Conservation (phyloP, 2,113 vertebrate genomes). For the Urocolius indicus region DNA sequence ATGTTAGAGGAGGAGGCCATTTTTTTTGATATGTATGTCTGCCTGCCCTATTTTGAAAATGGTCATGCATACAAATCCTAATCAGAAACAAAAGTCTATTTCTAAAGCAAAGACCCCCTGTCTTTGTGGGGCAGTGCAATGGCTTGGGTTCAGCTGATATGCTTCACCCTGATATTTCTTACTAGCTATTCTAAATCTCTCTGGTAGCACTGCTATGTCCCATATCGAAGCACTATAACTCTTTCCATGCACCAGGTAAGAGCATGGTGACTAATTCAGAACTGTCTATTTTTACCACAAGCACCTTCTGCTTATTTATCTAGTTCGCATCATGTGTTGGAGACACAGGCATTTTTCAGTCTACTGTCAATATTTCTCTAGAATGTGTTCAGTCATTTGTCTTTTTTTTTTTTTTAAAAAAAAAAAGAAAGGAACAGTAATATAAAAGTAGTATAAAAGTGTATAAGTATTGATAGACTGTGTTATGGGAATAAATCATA, state of each 20-base stretch:
- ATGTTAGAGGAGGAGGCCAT: background rate
- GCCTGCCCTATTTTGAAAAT: background rate
- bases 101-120: background rate
- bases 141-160: background rate
- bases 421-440: background rate
- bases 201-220: fast-evolving
- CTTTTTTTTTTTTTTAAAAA: background rate
- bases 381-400: background rate
- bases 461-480: background rate
- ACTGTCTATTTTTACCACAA: background rate
- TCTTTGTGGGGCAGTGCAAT: background rate
- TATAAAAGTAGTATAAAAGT: background rate
- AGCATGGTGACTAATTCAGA: background rate
- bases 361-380: background rate
- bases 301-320: constrained; percentile 32
- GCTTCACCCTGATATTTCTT: background rate
- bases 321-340: background rate
- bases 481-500: constrained; percentile 27
- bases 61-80: background rate
- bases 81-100: background rate
- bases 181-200: background rate
- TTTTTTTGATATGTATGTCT: background rate
- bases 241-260: background rate
- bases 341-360: background rate
- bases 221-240: background rate